These are phyloP conservation scores for Empidonax traillii DNA, from an alignment of 2,113 vertebrate species.

Conservation along the genomic window DNA sequence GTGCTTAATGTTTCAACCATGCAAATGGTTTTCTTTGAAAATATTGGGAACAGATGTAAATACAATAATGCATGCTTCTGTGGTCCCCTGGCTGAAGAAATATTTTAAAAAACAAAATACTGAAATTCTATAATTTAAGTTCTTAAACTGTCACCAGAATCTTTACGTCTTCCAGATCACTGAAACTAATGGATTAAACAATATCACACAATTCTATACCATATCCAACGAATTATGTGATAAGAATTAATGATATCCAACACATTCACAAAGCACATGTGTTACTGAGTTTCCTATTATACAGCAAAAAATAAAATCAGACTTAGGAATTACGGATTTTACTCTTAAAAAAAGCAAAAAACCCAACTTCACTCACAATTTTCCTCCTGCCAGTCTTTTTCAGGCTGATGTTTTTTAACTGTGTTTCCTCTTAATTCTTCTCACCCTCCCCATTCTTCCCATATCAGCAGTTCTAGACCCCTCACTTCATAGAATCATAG, in stretches of 20 bases:
- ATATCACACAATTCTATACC: background rate
- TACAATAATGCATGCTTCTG: background rate
- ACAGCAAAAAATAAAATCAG: background rate
- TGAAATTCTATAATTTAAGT: background rate
- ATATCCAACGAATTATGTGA: background rate
- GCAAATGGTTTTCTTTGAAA: background rate
- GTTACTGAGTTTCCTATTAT: background rate
- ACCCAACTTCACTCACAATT: background rate
- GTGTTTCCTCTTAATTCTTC: background rate
- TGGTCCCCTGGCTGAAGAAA: background rate
- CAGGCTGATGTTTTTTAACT: background rate
- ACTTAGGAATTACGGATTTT: background rate
- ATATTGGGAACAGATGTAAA: background rate
- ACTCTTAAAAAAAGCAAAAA: background rate
- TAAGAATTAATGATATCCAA: background rate
- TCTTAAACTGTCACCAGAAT: background rate
- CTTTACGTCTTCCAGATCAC: background rate
- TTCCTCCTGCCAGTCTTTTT: accelerated
- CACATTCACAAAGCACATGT: accelerated
- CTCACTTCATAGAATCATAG: background rate
- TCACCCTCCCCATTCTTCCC: background rate
- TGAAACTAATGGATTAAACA: background rate
- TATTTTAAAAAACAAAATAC: background rate
- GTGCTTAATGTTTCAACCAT: background rate
- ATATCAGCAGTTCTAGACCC: background rate